phyloP scores from a whole-genome alignment of 2,113 vertebrate genomes.

The Aptenodytes forsteri region DNA sequence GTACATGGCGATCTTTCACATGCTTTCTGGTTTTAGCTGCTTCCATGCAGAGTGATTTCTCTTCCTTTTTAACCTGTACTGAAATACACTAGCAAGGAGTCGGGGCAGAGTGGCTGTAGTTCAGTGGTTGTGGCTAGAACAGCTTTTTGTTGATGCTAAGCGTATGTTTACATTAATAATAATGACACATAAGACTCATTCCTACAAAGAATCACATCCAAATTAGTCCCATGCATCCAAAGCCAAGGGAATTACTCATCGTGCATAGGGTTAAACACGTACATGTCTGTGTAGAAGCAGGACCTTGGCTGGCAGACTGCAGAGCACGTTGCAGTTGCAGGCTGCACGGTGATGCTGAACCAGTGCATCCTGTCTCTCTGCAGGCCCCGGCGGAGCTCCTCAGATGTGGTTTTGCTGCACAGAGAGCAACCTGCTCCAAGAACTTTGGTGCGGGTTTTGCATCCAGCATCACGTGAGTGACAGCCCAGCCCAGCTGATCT shows the following conservation, averaged over 20 bases:
- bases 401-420: background rate
- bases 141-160: background rate
- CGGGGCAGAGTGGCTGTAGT: background rate
- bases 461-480: fast-evolving
- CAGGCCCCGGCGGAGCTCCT: fast-evolving
- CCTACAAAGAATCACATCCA: background rate
- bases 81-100: background rate
- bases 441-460: fast-evolving
- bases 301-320: background rate
- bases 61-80: background rate
- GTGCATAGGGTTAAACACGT: background rate
- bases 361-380: fast-evolving
- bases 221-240: background rate
- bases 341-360: background rate
- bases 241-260: background rate
- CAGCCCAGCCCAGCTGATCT: background rate
- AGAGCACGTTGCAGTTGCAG: background rate
- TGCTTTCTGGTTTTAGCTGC: background rate
- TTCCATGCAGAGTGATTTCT: background rate
- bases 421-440: background rate
- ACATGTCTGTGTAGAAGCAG: background rate
- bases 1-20: background rate
- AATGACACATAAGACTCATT: background rate
- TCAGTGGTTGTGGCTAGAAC: background rate
- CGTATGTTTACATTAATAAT: background rate